Conservation (phyloP, 2,888 invertebrate species). For the Synergus gifuensis region DNA sequence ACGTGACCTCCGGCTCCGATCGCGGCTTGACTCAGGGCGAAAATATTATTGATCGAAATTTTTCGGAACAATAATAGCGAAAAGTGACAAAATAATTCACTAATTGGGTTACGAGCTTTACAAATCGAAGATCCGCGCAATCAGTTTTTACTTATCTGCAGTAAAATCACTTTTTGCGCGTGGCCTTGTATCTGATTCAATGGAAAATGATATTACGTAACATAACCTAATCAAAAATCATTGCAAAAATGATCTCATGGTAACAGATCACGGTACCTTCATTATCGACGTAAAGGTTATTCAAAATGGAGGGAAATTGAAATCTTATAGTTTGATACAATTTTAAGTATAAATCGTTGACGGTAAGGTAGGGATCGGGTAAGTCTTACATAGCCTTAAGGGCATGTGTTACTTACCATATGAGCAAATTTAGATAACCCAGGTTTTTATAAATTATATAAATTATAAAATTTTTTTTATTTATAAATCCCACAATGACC, state of each 20-base stretch:
- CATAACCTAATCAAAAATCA: constrained; percentile 29
- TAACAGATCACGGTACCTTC: background rate
- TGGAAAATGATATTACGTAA: constrained; percentile 9
- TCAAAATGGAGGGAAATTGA: background rate
- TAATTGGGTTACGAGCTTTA: background rate
- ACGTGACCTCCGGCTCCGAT: constrained; percentile 62
- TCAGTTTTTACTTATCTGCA: background rate
- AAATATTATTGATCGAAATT: constrained; percentile 27
- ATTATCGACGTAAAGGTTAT: background rate
- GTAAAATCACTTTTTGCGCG: background rate
- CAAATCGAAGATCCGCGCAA: background rate
- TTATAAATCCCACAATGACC: too few species aligned
- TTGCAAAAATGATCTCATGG: background rate
- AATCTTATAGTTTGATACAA: background rate
- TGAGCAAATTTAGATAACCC: too few species aligned
- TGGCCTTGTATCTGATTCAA: background rate
- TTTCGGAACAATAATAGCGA: background rate
- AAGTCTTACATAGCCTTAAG: too few species aligned
- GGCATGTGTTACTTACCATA: too few species aligned
- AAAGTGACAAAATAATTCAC: background rate
- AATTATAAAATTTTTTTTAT: too few species aligned
- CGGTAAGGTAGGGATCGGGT: too few species aligned
- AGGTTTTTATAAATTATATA: too few species aligned
- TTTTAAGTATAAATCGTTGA: too few species aligned
- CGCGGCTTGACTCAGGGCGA: background rate